phyloP scores from a whole-genome alignment of 2,888 invertebrate species.

The Aporophyla nigra region DNA sequence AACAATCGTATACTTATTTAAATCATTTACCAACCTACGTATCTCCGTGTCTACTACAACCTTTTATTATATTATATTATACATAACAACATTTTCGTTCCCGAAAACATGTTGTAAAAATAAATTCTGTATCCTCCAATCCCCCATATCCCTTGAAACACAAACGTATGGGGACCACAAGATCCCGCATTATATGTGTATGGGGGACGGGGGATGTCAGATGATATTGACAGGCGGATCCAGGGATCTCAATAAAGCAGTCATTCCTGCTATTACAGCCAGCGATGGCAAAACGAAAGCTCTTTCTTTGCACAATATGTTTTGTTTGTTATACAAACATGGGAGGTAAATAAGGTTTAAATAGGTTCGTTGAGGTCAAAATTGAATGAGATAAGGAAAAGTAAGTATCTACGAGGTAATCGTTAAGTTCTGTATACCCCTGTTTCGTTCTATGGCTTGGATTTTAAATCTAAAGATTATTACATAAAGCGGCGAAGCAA shows the following conservation, averaged over 20 bases:
- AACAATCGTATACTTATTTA: no score
- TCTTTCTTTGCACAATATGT: slow-evolving; percentile 32
- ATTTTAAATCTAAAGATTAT: no score
- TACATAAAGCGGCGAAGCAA: no score
- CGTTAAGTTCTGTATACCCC: not conserved
- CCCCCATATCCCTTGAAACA: slow-evolving; percentile 34
- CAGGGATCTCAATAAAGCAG: slow-evolving; percentile 64
- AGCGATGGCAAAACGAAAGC: slow-evolving; percentile 21
- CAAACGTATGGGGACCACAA: slow-evolving; percentile 38
- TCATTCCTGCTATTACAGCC: slow-evolving; percentile 50
- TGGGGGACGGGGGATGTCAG: slow-evolving; percentile 48
- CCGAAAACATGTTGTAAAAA: slow-evolving; percentile 10
- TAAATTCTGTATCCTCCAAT: slow-evolving; percentile 3
- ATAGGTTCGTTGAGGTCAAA: not conserved
- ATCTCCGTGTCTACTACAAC: not conserved
- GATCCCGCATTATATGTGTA: slow-evolving; percentile 49
- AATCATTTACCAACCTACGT: no score
- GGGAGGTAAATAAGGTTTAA: not conserved
- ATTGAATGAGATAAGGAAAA: not conserved
- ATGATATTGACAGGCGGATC: slow-evolving; percentile 65
- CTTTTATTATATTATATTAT: no score
- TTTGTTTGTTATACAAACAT: slow-evolving; percentile 39
- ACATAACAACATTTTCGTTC: not conserved
- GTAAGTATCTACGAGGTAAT: not conserved
- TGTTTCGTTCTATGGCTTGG: no score